A percentile compares a stretch with the other conserved stretches of the same genome.
Conservation (phyloP, 2,888 invertebrate species). For the Ophonus ardosiacus region DNA sequence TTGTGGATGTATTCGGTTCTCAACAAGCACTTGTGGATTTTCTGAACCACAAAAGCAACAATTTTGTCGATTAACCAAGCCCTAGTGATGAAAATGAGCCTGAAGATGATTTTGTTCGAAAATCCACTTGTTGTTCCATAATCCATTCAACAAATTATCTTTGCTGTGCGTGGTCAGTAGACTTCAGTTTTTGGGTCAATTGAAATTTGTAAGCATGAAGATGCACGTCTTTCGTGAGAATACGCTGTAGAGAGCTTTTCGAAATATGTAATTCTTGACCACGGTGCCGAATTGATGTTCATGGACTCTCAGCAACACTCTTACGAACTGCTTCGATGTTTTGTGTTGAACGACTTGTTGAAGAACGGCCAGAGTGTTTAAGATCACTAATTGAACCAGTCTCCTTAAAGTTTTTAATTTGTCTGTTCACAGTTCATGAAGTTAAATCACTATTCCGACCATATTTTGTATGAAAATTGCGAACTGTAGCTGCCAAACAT, state of each 20-base stretch:
- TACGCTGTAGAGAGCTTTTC: constrained; percentile 67
- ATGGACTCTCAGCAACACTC: constrained; percentile 68
- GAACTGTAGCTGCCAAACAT: too few relatives aligned
- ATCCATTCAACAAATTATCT: neutral
- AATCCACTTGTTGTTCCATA: neutral
- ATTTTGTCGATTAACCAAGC: neutral
- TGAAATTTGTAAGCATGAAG: constrained; percentile 68
- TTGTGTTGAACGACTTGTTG: constrained; percentile 65
- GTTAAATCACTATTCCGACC: too few relatives aligned
- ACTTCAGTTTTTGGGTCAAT: constrained; percentile 67
- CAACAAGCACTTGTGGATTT: neutral
- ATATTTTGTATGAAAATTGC: too few relatives aligned
- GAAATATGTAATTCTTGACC: constrained; percentile 66
- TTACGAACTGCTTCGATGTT: constrained; percentile 68
- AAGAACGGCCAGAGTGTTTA: neutral
- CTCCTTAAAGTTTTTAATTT: too few relatives aligned
- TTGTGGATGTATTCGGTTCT: neutral
- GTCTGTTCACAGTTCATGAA: too few relatives aligned
- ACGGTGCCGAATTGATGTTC: constrained; percentile 68
- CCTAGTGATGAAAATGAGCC: neutral
- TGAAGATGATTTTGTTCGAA: neutral
- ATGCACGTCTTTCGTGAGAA: constrained; percentile 67
- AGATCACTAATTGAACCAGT: neutral
- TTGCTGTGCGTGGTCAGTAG: neutral
- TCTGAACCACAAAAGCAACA: neutral